Percentiles rank a stretch among this genome's conserved stretches.
phyloP scores from a whole-genome alignment of 2,797 vertebrate species.

The Thalassophryne amazonica region DNA sequence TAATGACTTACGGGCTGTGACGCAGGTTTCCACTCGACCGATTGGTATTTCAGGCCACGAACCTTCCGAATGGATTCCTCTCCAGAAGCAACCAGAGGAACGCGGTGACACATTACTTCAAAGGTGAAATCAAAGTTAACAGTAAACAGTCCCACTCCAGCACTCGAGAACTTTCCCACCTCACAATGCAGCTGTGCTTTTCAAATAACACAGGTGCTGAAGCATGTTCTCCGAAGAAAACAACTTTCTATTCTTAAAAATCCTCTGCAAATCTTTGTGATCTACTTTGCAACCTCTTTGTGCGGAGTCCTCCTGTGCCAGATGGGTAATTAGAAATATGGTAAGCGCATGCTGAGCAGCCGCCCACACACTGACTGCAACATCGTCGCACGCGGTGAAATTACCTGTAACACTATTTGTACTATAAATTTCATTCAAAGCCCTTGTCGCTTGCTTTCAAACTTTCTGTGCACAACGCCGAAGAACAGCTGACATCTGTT shows the following conservation, averaged over 20 bases:
- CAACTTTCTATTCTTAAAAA: conserved; percentile 1
- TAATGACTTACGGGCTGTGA: too few relatives aligned
- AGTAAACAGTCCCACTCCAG: not conserved
- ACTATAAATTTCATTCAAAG: conserved; percentile 32
- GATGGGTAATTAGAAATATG: conserved; percentile 67
- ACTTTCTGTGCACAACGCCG: not conserved
- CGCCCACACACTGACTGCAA: conserved; percentile 52
- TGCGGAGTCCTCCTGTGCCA: conserved; percentile 44
- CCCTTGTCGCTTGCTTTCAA: conserved; percentile 19
- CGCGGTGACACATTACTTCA: not conserved
- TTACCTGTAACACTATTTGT: conserved; percentile 43
- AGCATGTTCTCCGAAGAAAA: conserved; percentile 22
- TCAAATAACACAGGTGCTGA: not conserved
- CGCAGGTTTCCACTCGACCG: too few relatives aligned
- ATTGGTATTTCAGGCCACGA: not conserved
- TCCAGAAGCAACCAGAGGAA: not conserved
- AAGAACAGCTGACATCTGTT: not conserved
- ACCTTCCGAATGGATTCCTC: not conserved
- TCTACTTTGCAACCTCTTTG: conserved; percentile 7
- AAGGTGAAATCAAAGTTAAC: not conserved
- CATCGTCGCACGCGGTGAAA: conserved; percentile 55
- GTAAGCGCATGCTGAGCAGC: conserved; percentile 53
- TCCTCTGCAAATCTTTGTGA: conserved; percentile 30
- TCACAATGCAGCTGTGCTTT: conserved; percentile 15
- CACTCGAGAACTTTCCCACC: not conserved